Evolutionary conservation across 2,113 vertebrate genomes (phyloP), one percentile per base, ranked within the genome.

Genomic region (Cololabis saira): DNA sequence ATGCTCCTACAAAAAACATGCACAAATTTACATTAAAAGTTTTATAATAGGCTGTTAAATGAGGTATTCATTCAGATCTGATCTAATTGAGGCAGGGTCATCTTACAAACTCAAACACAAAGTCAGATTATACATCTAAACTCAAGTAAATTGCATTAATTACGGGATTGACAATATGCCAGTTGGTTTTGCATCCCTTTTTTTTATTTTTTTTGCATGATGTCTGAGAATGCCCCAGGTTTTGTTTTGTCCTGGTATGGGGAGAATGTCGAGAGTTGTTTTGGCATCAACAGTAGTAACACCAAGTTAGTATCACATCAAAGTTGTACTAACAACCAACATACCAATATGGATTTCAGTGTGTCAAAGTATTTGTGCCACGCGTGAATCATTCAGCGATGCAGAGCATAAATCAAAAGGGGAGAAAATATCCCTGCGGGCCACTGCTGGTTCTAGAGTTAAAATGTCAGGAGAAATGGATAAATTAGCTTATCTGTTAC

Each of bases 201-300:
- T n/a, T n/a, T n/a, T n/a, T n/a, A n/a, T n/a, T n/a, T n/a, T n/a
- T n/a, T n/a, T 33, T 61, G 22, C 19, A 0, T 21, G 47, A 44
- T 14, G 21, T 51, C 37, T 10, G 16, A 7, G 45, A 4, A 17
- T 12, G 17, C 6, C 8, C 19, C 13, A 0, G 27, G 19, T 47
- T 43, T 22, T 66, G 16, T 66, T 82, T 78, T 78, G 65, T 56
- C 69, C 41, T 15, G 42, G 0, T 53, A 2, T 21, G 10, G 22
- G 0, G 44, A 70, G 48, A 72, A 58, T 51, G 53, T 60, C 66
- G 63, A 0, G 4, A 30, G 37, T 12, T 74, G 61, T 70, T 80
- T 70, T 7, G 56, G 41, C 13, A 47, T 33, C 51, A 61, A 61
- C 53, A 60, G 13, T 18, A 11, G 3, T 37, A 37, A 37, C 10